Evolutionary conservation across 2,113 vertebrate species (phyloP), one percentile per base, ranked within the genome.

Genomic region (Actinemys pallida): DNA sequence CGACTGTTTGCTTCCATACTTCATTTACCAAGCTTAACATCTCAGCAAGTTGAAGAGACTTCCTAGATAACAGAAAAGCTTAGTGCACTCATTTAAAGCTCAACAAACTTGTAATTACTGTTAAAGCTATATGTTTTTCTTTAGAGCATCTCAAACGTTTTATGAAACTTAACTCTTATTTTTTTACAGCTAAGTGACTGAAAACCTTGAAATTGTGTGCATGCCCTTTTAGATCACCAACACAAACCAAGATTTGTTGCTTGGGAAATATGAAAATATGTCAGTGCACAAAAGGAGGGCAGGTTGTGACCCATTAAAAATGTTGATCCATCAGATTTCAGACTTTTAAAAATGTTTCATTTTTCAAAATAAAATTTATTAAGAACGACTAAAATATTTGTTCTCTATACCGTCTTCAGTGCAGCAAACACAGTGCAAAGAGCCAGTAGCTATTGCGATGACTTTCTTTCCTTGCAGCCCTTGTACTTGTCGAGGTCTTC

Each of bases 341-440:
- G 13, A 83, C 39, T n/a, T 16, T 80, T 89, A 85, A 50, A 76
- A 10, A 54, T 19, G 7, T 29, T 56, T 76, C 0, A 1, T 8
- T 50, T 93, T 90, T 86, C 14, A 83, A 90, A 89, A 91, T 92
- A 11, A 87, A 85, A 19, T 20, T 20, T 39, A 29, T 29, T 49
- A 25, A 94, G 42, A 92, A 69, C 1, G 45, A 92, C 49, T 9
- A 50, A 90, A 47, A 27, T 2, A 79, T 57, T 78, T 85, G 1
- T 69, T 75, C 90, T 81, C 89, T 76, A 92, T 99, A 99, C 99
- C 99, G 16, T 99, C 99, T 94, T 99, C 99, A 4, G 99, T 99
- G 98, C 99, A 99, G 98, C 99, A 99, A n/a, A 99, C 99, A 47
- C 99, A 99, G 97, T 99, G 99, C 95, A 99, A 98, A 56, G 99